Evolutionary conservation across 64 coral and sea anemone genomes (phyloP).

Genomic region (Actinia tenebrosa): DNA sequence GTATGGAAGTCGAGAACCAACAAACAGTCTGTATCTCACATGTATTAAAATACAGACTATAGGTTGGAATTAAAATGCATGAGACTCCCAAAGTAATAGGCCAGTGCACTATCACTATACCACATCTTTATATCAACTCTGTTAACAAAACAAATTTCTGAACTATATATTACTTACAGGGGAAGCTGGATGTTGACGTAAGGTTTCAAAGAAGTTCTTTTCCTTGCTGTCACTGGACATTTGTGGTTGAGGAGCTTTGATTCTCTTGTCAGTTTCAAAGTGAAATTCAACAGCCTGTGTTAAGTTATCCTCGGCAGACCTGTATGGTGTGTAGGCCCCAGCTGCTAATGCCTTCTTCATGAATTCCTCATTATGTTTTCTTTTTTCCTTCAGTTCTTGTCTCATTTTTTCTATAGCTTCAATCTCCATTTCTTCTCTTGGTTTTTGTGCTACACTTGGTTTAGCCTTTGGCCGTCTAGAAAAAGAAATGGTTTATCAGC

Average conservation of each 20-base stretch:
- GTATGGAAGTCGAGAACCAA: too few relatives aligned
- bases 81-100: too few relatives aligned
- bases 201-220: constrained; percentile 68
- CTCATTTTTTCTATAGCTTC: constrained; percentile 76
- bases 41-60: too few relatives aligned
- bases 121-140: too few relatives aligned
- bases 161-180: constrained; percentile 53
- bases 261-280: constrained; percentile 83
- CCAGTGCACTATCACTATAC: too few relatives aligned
- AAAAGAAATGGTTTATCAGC: not conserved
- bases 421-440: constrained; percentile 74
- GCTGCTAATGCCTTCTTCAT: constrained; percentile 90
- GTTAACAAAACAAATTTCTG: too few relatives aligned
- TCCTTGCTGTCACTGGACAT: constrained; percentile 23
- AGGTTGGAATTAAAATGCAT: too few relatives aligned
- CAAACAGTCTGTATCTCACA: too few relatives aligned
- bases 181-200: constrained; percentile 84
- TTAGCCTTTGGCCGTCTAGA: not conserved
- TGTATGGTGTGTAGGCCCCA: constrained; percentile 53
- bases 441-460: constrained; percentile 6
- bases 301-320: constrained; percentile 64
- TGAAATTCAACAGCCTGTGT: constrained; percentile 86
- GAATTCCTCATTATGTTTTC: constrained; percentile 74
- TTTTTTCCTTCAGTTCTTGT: constrained; percentile 60
- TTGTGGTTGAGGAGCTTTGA: constrained; percentile 49